These are phyloP conservation scores for Brachyistius frenatus DNA, from an alignment of 2,113 vertebrate species.

Conservation along the genomic window DNA sequence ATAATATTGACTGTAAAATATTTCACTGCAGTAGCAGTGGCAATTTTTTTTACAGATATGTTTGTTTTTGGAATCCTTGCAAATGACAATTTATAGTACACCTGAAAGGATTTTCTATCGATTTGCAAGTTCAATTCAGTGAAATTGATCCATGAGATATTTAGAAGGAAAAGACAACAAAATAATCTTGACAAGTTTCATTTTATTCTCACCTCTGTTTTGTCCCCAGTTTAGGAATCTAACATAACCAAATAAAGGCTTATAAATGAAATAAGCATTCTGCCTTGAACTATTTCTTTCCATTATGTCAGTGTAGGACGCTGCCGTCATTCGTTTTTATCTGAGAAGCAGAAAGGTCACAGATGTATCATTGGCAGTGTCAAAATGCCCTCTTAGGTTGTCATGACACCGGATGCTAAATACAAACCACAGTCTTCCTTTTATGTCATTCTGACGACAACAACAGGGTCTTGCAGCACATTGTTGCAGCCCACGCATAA, in stretches of 20 bases:
- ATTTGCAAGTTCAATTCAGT: conserved; percentile 13
- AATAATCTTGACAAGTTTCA: conserved; percentile 22
- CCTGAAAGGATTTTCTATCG: conserved; percentile 30
- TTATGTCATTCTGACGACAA: not conserved
- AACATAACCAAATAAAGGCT: conserved; percentile 49
- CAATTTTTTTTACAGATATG: too few relatives aligned
- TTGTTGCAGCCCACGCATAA: conserved; percentile 22
- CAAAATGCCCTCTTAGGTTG: conserved; percentile 50
- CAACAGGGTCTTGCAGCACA: not conserved
- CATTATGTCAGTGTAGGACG: conserved; percentile 18
- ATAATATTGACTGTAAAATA: not conserved
- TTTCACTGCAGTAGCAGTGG: too few relatives aligned
- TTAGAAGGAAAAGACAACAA: conserved; percentile 24
- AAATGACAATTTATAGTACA: not conserved
- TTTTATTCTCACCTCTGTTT: conserved; percentile 5
- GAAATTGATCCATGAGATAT: conserved; percentile 24
- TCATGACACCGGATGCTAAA: conserved; percentile 57
- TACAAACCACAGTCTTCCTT: conserved; percentile 5
- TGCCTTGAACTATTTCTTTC: conserved; percentile 38
- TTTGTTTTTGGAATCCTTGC: too few relatives aligned
- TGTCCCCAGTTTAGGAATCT: conserved; percentile 5
- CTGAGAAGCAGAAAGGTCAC: conserved; percentile 73
- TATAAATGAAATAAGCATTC: conserved; percentile 29
- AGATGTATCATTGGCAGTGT: conserved; percentile 69
- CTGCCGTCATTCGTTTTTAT: conserved; percentile 65